phyloP scores from a whole-genome alignment of 2,888 invertebrate genomes.

The Sinohyriopsis cumingii region DNA sequence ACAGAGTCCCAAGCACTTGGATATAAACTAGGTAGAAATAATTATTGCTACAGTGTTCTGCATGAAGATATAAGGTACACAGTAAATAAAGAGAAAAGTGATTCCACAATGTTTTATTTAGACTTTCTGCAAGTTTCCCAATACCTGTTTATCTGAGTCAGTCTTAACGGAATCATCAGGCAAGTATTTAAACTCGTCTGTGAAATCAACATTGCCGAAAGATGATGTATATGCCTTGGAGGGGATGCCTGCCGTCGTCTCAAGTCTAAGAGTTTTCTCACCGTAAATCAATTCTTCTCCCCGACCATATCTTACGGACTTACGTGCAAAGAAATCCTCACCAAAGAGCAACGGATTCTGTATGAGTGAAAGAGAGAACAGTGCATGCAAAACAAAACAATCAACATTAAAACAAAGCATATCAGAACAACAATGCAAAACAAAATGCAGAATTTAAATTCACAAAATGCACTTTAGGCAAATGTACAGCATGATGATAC shows the following conservation, averaged over 20 bases:
- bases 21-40: too few relatives aligned
- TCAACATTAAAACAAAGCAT: conserved; percentile 9
- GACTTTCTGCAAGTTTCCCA: conserved; percentile 4
- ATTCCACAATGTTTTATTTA: neutral
- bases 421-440: conserved; percentile 11
- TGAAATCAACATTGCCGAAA: conserved; percentile 39
- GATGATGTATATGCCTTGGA: conserved; percentile 45
- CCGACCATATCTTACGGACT: conserved; percentile 54
- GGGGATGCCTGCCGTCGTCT: conserved; percentile 35
- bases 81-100: too few relatives aligned
- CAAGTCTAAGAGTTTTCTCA: conserved; percentile 31
- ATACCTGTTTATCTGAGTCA: conserved; percentile 17
- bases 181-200: conserved; percentile 79
- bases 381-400: conserved; percentile 27
- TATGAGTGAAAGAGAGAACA: conserved; percentile 12
- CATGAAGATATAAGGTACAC: too few relatives aligned
- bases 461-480: neutral
- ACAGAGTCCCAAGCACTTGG: too few relatives aligned
- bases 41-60: too few relatives aligned
- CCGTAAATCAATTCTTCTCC: conserved; percentile 38
- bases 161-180: conserved; percentile 58
- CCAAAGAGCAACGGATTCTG: conserved; percentile 43
- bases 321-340: conserved; percentile 60
- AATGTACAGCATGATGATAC: too few relatives aligned
- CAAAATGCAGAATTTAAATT: conserved; percentile 2